A percentile compares a stretch with the other conserved stretches of the same genome.
phyloP scores from a whole-genome alignment of 2,888 invertebrate genomes.

The Caenorhabditis angaria region DNA sequence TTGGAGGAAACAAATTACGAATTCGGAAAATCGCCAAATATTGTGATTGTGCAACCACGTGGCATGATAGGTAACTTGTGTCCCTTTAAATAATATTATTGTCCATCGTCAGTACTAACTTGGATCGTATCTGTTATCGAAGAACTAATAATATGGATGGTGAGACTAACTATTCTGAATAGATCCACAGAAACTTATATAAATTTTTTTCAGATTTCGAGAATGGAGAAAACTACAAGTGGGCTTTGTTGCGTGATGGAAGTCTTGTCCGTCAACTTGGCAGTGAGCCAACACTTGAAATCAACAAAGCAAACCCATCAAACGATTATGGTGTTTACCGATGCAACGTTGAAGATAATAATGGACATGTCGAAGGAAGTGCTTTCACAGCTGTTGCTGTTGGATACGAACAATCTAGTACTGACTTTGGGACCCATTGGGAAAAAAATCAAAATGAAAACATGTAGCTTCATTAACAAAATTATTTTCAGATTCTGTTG shows the following conservation, averaged over 20 bases:
- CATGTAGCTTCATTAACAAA: neutral
- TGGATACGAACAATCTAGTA: conserved; percentile 57
- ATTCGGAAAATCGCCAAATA: conserved; percentile 29
- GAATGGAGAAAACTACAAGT: conserved; percentile 61
- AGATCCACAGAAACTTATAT: too few species aligned
- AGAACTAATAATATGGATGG: neutral
- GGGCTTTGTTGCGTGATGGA: conserved; percentile 71
- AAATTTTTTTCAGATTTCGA: conserved; percentile 50
- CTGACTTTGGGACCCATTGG: conserved; percentile 5
- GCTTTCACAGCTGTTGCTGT: conserved; percentile 69
- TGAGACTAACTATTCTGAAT: neutral
- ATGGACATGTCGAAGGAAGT: conserved; percentile 65
- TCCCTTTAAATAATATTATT: too few species aligned
- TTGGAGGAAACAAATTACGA: conserved; percentile 48
- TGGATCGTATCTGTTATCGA: neutral
- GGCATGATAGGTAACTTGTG: conserved; percentile 46
- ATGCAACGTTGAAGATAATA: conserved; percentile 70
- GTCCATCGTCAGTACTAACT: conserved; percentile 5
- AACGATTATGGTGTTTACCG: conserved; percentile 71
- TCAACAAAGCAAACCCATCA: conserved; percentile 65
- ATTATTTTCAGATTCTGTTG: conserved; percentile 55
- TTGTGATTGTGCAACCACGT: conserved; percentile 43
- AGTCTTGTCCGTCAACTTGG: conserved; percentile 65
- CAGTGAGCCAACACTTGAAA: conserved; percentile 59
- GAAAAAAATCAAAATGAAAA: neutral